Base-by-base conservation (phyloP, 2,797 vertebrate species). In the Acrocephalus scirpaceus region DNA sequence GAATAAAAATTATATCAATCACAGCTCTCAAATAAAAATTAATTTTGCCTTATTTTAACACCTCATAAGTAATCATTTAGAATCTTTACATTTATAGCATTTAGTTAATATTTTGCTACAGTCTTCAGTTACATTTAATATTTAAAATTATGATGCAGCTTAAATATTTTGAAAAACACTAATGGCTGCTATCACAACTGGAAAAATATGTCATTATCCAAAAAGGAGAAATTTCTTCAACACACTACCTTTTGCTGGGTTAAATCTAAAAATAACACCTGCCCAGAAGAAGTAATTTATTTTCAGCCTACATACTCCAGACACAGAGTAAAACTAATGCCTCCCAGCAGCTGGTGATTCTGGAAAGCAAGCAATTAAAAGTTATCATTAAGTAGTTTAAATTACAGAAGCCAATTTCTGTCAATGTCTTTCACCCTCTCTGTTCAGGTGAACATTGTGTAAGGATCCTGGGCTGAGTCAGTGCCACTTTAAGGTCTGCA, bases 331-430 rank as follows among this genome's bases (percentile, higher is more conserved):
- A 85, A 94, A 71, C 45, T 47, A 83, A 90, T 91, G 69, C 61
- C 34, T 77, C 12, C 13, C 53, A 88, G 84, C 92, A 90, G 48
- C 32, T 32, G 48, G 57, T 17, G 10, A 69, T 93, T 92, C 65
- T 73, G 83, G 86, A 91, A 92, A 95, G 73, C 51, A 79, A 77
- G 75, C 70, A 93, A 91, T 95, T 94, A 95, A 95, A 91, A 90
- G 14, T 57, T 81, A 93, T 60, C 6, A n/a, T 5, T 2, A 25
- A 95, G 87, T 64, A 78, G 88, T 71, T 84, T 51, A 65, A 88
- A 91, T 84, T 36, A 82, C 48, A 79, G 85, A 86, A 66, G 44
- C 60, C 29, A 40, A 50, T 51, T 62, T 93, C 85, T 53, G 45
- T 88, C n/a, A 29, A 7, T 54, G 47, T 57, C 11, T 66, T 72